These are phyloP conservation scores for Eremobia ochroleuca DNA, from an alignment of 2,888 invertebrate species.

Conservation along the genomic window DNA sequence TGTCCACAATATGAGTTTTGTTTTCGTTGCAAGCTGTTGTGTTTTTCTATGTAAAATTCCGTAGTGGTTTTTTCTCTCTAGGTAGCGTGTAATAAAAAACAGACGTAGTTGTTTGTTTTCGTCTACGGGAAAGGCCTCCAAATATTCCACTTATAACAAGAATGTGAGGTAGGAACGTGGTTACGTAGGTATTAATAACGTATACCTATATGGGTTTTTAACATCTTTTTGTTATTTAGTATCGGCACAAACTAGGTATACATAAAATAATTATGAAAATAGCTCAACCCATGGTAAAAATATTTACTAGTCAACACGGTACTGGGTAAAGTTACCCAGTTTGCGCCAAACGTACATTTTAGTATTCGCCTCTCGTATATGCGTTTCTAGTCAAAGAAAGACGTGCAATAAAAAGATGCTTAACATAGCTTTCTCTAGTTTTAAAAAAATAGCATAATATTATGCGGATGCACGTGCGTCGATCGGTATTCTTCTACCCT, in stretches of 20 bases:
- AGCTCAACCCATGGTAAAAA: not conserved
- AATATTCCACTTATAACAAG: constrained; percentile 3
- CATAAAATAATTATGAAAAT: not conserved
- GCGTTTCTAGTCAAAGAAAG: not conserved
- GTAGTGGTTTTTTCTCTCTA: not conserved
- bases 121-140: constrained; percentile 2
- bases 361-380: not conserved
- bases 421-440: not conserved
- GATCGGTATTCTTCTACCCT: not conserved
- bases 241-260: not conserved
- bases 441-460: not conserved
- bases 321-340: not conserved
- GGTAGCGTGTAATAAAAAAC: constrained; percentile 15
- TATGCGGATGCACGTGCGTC: not conserved
- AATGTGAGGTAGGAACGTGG: not conserved
- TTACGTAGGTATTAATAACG: not conserved
- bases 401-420: not conserved
- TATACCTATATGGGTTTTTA: not conserved
- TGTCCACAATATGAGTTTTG: not conserved
- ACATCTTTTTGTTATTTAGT: not conserved
- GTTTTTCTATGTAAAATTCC: constrained; percentile 14
- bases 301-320: not conserved
- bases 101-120: constrained; percentile 24
- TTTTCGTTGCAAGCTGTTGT: constrained; percentile 24
- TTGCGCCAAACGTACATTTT: not conserved